These are phyloP conservation scores for Pipra filicauda DNA, from an alignment of 2,113 vertebrate species.

Conservation along the genomic window DNA sequence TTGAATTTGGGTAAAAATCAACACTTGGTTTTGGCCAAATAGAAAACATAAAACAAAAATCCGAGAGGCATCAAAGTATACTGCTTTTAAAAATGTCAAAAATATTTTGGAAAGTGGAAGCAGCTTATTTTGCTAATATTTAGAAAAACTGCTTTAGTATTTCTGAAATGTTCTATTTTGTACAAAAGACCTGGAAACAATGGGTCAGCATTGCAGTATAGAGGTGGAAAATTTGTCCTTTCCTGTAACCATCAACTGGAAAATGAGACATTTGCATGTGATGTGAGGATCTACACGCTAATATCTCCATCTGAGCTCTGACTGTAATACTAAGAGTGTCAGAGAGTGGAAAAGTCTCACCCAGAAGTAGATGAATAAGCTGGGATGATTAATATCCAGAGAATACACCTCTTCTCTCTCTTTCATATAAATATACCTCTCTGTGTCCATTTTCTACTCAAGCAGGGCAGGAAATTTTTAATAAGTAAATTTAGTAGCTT, in stretches of 20 bases:
- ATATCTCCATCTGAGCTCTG: neutral
- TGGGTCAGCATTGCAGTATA: neutral
- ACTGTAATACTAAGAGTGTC: neutral
- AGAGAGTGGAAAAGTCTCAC: neutral
- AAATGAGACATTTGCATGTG: neutral
- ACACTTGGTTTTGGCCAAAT: neutral
- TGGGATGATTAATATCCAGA: neutral
- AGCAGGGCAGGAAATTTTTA: neutral
- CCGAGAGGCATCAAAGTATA: neutral
- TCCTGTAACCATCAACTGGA: neutral
- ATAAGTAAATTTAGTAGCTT: neutral
- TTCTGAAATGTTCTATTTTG: neutral
- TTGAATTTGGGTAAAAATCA: neutral
- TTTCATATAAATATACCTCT: neutral
- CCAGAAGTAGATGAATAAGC: neutral
- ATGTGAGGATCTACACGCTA: neutral
- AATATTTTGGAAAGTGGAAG: neutral
- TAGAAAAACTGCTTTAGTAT: neutral
- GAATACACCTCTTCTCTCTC: neutral
- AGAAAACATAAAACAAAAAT: neutral
- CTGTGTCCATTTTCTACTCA: neutral
- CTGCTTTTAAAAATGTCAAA: neutral
- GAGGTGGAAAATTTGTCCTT: neutral
- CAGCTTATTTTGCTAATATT: neutral
- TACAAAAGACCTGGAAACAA: neutral